Evolutionary conservation across 23 tunicate species (phyloP).

Genomic region (Aplidium turbinatum): DNA sequence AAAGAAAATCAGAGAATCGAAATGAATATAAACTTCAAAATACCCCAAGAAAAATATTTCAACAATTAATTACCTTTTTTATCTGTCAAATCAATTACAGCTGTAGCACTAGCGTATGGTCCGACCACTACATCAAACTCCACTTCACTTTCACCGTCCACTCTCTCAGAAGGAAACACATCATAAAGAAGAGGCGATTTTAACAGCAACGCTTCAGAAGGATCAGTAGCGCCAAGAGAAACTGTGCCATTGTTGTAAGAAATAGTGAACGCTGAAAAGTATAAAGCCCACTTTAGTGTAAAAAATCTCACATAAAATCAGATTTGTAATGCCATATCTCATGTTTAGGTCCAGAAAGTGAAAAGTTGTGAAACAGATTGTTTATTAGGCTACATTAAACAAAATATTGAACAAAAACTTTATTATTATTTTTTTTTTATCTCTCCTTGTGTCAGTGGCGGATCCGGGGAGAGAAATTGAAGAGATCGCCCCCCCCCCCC

Average conservation of each 20-base stretch:
- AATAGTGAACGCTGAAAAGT: constrained; percentile 39
- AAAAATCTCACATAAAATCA: neutral
- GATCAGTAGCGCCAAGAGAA: constrained; percentile 44
- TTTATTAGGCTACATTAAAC: no score
- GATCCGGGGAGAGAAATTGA: no score
- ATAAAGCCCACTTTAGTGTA: neutral
- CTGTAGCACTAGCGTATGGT: constrained; percentile 77
- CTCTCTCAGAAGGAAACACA: constrained; percentile 49
- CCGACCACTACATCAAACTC: constrained; percentile 76
- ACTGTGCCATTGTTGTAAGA: constrained; percentile 95
- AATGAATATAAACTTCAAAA: no score
- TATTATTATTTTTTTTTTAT: no score
- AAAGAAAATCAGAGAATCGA: no score
- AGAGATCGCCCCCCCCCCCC: no score
- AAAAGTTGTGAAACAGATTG: no score
- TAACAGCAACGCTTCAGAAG: constrained; percentile 61
- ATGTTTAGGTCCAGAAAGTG: neutral
- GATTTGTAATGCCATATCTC: neutral
- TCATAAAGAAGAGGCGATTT: constrained; percentile 56
- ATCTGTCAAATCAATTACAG: constrained; percentile 47
- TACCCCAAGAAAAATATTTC: no score
- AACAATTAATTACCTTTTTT: constrained; percentile 2
- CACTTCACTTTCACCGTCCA: constrained; percentile 14
- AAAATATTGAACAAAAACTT: no score
- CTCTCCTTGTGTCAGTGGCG: no score